These are phyloP conservation scores for Sinodicranocentrus sp. DNA, from an alignment of 2,888 invertebrate genomes.

Conservation along the genomic window DNA sequence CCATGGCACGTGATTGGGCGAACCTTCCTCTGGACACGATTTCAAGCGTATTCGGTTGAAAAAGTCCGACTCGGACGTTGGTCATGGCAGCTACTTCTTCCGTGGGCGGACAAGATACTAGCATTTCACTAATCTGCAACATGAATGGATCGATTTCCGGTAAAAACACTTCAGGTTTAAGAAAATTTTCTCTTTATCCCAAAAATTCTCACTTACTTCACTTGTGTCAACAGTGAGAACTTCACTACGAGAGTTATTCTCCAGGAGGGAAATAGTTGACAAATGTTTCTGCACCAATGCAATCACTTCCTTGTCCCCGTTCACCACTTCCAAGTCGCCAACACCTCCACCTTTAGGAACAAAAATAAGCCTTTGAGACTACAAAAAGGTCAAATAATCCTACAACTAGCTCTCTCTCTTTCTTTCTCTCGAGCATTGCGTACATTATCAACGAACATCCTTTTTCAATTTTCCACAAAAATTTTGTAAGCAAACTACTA, in stretches of 20 bases:
- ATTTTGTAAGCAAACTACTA: too few species aligned
- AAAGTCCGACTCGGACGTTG: constrained; percentile 69
- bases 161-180: too few species aligned
- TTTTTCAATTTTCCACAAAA: too few species aligned
- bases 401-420: background rate
- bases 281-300: constrained; percentile 69
- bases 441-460: too few species aligned
- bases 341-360: constrained; percentile 63
- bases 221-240: constrained; percentile 64
- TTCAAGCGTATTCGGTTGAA: constrained; percentile 69
- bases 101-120: constrained; percentile 68
- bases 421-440: background rate
- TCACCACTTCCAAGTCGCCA: constrained; percentile 67
- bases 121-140: constrained; percentile 55
- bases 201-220: constrained; percentile 58
- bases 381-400: background rate
- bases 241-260: constrained; percentile 67
- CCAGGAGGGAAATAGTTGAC: constrained; percentile 66
- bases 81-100: constrained; percentile 67
- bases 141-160: background rate
- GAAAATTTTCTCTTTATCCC: background rate
- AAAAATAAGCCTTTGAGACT: too few species aligned
- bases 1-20: constrained; percentile 59
- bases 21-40: constrained; percentile 63
- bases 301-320: constrained; percentile 66